A percentile compares a stretch with the other conserved stretches of the same genome.
Conservation (phyloP, 2,797 vertebrate species). For the Myotis vivesi region DNA sequence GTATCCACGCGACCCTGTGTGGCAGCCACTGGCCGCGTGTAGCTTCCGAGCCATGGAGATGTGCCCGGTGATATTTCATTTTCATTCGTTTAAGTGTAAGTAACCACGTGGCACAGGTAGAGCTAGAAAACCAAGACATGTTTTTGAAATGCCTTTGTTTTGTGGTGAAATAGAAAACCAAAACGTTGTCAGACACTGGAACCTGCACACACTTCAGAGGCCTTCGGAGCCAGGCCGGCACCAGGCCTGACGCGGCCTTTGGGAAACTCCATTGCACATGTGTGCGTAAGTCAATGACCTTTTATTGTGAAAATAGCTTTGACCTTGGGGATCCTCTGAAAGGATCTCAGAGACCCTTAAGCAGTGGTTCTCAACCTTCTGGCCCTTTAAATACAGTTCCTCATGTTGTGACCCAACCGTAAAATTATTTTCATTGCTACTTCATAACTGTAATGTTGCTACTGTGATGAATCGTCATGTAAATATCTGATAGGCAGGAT, state of each 20-base stretch:
- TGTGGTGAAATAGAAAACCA: not conserved
- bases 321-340: not conserved
- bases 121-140: not conserved
- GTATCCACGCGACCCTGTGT: no score
- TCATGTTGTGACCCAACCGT: no score
- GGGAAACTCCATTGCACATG: not conserved
- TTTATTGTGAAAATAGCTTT: constrained; percentile 23
- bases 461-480: no score
- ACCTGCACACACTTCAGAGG: not conserved
- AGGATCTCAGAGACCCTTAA: not conserved
- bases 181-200: not conserved
- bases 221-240: not conserved
- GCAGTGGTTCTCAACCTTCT: no score
- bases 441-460: no score
- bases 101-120: not conserved
- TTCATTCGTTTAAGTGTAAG: not conserved
- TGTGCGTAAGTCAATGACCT: not conserved
- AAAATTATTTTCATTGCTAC: no score
- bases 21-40: not conserved
- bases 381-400: no score
- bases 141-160: not conserved
- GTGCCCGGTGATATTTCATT: not conserved
- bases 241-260: not conserved
- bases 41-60: not conserved
- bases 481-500: no score